A percentile compares a stretch with the other conserved stretches of the same genome.
These are phyloP conservation scores for Columba janthina DNA, from an alignment of 2,113 vertebrate genomes.

Conservation along the genomic window DNA sequence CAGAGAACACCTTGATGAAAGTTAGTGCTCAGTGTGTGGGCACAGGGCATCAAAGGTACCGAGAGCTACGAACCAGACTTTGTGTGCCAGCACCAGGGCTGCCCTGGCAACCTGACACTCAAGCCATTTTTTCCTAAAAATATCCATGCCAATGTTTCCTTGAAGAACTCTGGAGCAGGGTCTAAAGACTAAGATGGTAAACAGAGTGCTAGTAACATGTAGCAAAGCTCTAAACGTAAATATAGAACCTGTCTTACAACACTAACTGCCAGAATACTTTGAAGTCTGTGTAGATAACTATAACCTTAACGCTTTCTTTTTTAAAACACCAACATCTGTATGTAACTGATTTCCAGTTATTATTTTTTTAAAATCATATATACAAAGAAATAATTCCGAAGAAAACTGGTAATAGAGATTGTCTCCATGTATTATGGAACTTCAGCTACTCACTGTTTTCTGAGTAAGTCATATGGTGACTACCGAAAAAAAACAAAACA, in stretches of 20 bases:
- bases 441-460: not conserved
- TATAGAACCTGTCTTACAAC: not conserved
- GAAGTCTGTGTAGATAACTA: not conserved
- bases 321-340: not conserved
- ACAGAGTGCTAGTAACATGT: not conserved
- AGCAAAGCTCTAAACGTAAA: not conserved
- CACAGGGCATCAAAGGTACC: not conserved
- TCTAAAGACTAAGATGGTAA: not conserved
- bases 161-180: not conserved
- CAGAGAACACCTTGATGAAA: not conserved
- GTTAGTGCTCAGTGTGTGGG: fast-evolving
- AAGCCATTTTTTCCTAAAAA: not conserved
- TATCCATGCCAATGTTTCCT: not conserved
- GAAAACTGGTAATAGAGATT: not conserved
- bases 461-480: not conserved
- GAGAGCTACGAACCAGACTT: not conserved
- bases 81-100: fast-evolving
- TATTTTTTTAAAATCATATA: fast-evolving
- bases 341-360: not conserved
- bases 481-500: not conserved
- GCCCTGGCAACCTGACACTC: not conserved
- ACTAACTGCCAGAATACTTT: not conserved
- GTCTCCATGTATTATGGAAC: not conserved
- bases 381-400: not conserved
- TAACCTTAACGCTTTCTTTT: not conserved